Percentiles rank a stretch among this genome's conserved stretches.
Conservation (phyloP, 1,140 invertebrate species). For the Zophobas morio region DNA sequence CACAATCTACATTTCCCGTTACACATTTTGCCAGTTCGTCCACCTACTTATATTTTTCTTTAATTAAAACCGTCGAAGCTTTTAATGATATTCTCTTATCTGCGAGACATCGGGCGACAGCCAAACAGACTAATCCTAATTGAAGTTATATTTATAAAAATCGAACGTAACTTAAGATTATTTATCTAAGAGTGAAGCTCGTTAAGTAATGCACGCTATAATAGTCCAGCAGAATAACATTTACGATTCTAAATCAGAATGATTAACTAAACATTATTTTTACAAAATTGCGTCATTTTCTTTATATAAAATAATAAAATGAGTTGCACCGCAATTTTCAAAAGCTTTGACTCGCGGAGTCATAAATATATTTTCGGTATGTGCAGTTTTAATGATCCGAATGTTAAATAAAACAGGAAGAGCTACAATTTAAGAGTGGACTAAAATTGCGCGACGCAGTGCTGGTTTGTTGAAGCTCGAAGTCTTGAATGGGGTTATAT, state of each 20-base stretch:
- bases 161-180: conserved; percentile 14
- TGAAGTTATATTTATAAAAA: conserved; percentile 13
- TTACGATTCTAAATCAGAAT: conserved; percentile 36
- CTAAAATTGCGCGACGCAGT: background rate
- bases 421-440: background rate
- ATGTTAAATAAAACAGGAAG: background rate
- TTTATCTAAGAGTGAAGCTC: conserved; percentile 24
- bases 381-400: background rate
- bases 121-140: background rate
- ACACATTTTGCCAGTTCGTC: too few relatives aligned
- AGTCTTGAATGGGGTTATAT: background rate
- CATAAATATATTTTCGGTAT: background rate
- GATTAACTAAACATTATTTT: conserved; percentile 33
- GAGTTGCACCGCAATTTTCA: background rate
- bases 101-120: too few relatives aligned
- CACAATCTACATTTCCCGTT: too few relatives aligned
- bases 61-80: background rate
- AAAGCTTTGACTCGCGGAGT: background rate
- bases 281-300: conserved; percentile 35
- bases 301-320: conserved; percentile 27
- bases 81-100: background rate
- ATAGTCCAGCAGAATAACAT: conserved; percentile 14
- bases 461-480: background rate
- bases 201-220: conserved; percentile 39
- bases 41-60: too few relatives aligned